Percentiles rank a stretch among this genome's conserved stretches.
phyloP scores from a whole-genome alignment of 2,888 invertebrate genomes.

The Drosophila koepferae region DNA sequence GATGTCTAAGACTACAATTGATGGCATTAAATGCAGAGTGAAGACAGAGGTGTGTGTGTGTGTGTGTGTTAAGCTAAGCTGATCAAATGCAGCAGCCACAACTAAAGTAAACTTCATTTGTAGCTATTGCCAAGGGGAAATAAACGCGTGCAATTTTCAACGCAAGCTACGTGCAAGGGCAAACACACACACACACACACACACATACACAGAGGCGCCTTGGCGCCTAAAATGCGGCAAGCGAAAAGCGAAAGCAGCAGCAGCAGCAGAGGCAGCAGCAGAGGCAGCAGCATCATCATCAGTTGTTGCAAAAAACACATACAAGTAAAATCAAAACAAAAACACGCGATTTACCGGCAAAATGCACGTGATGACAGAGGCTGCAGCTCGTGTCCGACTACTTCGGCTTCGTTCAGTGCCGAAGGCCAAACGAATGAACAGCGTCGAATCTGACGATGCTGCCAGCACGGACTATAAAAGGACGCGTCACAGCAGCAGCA shows the following conservation, averaged over 20 bases:
- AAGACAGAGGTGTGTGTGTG: neutral
- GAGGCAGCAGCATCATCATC: constrained; percentile 15
- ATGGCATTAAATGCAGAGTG: neutral
- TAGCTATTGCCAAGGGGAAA: constrained; percentile 12
- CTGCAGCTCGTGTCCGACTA: constrained; percentile 18
- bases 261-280: constrained; percentile 29
- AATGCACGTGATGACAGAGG: constrained; percentile 65
- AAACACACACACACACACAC: constrained; percentile 24
- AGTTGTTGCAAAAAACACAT: constrained; percentile 15
- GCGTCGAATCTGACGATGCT: constrained; percentile 71
- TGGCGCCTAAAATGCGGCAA: constrained; percentile 51
- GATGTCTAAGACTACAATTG: constrained; percentile 18
- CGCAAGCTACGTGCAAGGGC: constrained; percentile 62
- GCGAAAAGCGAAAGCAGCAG: constrained; percentile 63
- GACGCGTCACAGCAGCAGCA: constrained; percentile 14
- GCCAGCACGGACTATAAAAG: constrained; percentile 60
- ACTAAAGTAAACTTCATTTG: constrained; percentile 50
- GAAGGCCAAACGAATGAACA: constrained; percentile 44
- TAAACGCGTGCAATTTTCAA: constrained; percentile 41
- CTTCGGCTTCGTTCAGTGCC: constrained; percentile 56
- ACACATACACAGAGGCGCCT: constrained; percentile 7
- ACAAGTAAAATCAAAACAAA: constrained; percentile 73
- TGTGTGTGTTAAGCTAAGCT: constrained; percentile 18
- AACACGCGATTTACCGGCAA: constrained; percentile 75
- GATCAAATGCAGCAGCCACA: constrained; percentile 43